Evolutionary conservation across 2,888 invertebrate species (phyloP), one percentile per base, ranked within the genome.

Genomic region (Panopea generosa): DNA sequence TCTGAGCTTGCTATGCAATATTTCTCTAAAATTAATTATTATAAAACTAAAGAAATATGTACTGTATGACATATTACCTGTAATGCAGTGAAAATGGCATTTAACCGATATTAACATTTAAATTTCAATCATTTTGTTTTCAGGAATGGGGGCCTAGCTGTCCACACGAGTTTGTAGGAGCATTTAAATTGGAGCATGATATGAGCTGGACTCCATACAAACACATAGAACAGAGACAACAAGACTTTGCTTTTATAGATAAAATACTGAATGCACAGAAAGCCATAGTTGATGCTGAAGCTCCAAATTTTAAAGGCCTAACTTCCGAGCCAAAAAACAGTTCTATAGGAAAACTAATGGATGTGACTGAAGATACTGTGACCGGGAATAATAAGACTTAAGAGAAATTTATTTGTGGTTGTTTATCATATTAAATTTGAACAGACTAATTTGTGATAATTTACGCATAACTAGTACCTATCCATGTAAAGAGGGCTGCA

Each of bases 61-160:
- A n/a, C n/a, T n/a, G n/a, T n/a, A n/a, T n/a, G n/a, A n/a, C n/a
- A n/a, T n/a, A n/a, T n/a, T n/a, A n/a, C n/a, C n/a, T n/a, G n/a
- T n/a, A n/a, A n/a, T n/a, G n/a, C n/a, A n/a, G n/a, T n/a, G n/a
- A n/a, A n/a, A n/a, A n/a, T n/a, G n/a, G n/a, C n/a, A n/a, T n/a
- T n/a, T n/a, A n/a, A n/a, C n/a, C n/a, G n/a, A n/a, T n/a, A n/a
- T n/a, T n/a, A n/a, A n/a, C n/a, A n/a, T n/a, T n/a, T n/a, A n/a
- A n/a, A n/a, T n/a, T n/a, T n/a, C n/a, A n/a, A n/a, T n/a, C n/a
- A n/a, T n/a, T n/a, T n/a, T n/a, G 1, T 26, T 53, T 45, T 38
- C 80, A 96, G 95, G 96, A 96, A 91, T 96, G 96, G 96, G 95
- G 94, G 53, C 83, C 90, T 50, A 92, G 93, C 20, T 94, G 94